A percentile compares a stretch with the other conserved stretches of the same genome.
phyloP scores from a whole-genome alignment of 2,113 vertebrate species.

The Eublepharis macularius region DNA sequence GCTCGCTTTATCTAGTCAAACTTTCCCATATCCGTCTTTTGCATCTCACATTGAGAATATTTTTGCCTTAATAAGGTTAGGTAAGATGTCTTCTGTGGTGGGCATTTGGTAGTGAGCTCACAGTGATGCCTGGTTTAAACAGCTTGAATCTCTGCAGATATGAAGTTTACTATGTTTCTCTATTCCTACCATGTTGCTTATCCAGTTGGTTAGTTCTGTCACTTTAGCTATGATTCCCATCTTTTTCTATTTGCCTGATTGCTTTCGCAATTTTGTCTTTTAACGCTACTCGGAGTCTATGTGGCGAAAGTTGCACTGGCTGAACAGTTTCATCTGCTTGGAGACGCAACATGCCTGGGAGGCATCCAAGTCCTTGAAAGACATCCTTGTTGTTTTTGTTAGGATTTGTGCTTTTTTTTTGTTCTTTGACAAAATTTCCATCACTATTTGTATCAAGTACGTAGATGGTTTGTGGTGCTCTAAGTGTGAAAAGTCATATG shows the following conservation, averaged over 20 bases:
- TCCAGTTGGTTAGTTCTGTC: background rate
- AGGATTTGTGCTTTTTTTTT: background rate
- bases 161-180: background rate
- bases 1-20: background rate
- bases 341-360: background rate
- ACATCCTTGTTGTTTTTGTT: too few relatives aligned
- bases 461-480: too few relatives aligned
- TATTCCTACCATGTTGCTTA: background rate
- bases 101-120: background rate
- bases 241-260: background rate
- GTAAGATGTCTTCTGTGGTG: background rate
- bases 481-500: background rate
- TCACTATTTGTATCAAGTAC: too few relatives aligned
- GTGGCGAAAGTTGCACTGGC: background rate
- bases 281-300: background rate
- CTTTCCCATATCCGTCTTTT: conserved; percentile 12
- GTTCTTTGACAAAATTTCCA: background rate
- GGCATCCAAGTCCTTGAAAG: background rate
- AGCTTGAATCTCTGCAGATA: background rate
- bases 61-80: conserved; percentile 1
- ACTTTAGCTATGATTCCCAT: background rate
- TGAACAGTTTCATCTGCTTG: background rate
- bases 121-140: background rate
- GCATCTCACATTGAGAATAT: conserved; percentile 8
- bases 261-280: background rate